Evolutionary conservation across 2,888 invertebrate genomes (phyloP), one percentile per base, ranked within the genome.

Genomic region (Oscheius sp.): DNA sequence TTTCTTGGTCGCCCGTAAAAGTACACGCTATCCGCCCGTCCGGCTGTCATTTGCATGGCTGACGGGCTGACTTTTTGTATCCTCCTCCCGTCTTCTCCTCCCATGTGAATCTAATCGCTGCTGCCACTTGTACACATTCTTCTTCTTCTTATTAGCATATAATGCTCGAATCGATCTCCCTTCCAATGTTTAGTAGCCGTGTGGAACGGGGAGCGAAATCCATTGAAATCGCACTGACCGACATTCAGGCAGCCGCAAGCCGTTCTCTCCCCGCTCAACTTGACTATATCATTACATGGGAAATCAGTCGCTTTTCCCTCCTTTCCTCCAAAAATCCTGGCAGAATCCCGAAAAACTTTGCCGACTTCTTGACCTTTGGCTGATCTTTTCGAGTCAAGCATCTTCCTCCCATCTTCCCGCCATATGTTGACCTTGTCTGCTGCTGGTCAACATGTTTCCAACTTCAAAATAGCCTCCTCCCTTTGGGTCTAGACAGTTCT

Each of bases 201-300:
- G 66, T 18, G 21, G 9, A 3, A 35, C 35, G 35, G 35, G 35
- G 35, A 49, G 52, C 46, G 43, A 63, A 66, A 66, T 66, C 66
- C 66, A 66, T 66, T 66, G 66, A 66, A 66, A 66, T 66, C 66
- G 66, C 66, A 49, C 66, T 66, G 66, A 52, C 66, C 66, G 49
- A 66, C 66, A 66, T 66, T 66, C 52, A n/a, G n/a, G n/a, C 52
- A 27, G 27, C 61, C 18, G 18, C 13, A 25, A 12, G 43, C 35
- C 46, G 29, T 7, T 27, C 52, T 12, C 13, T 66, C 27, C 49
- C 66, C 66, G 52, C 29, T n/a, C 16, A 16, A 18, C 16, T 29
- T n/a, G 35, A 18, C 58, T 56, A 16, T 55, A 21, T 56, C 29
- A 27, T 23, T 56, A 56, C 58, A 13, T 12, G 45, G 45, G 45